Percentiles rank a stretch among this genome's conserved stretches.
phyloP scores from a whole-genome alignment of 2,888 invertebrate species.

The Athalia rosae region DNA sequence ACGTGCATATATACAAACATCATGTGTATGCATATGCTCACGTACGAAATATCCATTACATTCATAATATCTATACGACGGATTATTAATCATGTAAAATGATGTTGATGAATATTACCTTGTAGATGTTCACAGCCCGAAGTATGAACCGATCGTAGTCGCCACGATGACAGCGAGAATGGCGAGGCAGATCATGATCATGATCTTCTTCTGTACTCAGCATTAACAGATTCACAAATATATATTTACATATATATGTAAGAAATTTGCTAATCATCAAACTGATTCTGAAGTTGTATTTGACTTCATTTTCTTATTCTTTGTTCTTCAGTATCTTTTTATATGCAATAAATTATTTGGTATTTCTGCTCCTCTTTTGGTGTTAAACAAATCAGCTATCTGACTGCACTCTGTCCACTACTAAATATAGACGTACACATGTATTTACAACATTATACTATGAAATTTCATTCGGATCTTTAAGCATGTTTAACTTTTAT shows the following conservation, averaged over 20 bases:
- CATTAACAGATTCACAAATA: conserved; percentile 54
- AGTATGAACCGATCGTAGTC: conserved; percentile 81
- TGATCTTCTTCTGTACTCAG: conserved; percentile 92
- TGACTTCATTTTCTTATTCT: background rate
- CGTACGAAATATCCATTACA: too few relatives aligned
- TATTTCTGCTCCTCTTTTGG: too few relatives aligned
- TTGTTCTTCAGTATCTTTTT: background rate
- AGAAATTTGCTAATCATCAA: too few relatives aligned
- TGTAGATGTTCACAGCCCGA: conserved; percentile 75
- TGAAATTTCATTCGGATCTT: too few relatives aligned
- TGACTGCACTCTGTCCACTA: too few relatives aligned
- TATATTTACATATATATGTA: conserved; percentile 14
- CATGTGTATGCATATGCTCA: too few relatives aligned
- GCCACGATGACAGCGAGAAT: conserved; percentile 85
- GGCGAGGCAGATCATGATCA: conserved; percentile 92
- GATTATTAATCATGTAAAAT: background rate
- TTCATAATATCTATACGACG: background rate
- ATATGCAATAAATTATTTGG: too few relatives aligned
- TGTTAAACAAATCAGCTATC: too few relatives aligned
- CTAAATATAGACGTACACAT: too few relatives aligned
- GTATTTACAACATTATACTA: too few relatives aligned
- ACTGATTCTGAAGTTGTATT: background rate
- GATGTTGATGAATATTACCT: conserved; percentile 57
- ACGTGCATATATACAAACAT: too few relatives aligned
- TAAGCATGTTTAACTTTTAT: too few relatives aligned